These are phyloP conservation scores for Hydropsyche tenuis DNA, from an alignment of 1,140 invertebrate genomes.

Conservation along the genomic window DNA sequence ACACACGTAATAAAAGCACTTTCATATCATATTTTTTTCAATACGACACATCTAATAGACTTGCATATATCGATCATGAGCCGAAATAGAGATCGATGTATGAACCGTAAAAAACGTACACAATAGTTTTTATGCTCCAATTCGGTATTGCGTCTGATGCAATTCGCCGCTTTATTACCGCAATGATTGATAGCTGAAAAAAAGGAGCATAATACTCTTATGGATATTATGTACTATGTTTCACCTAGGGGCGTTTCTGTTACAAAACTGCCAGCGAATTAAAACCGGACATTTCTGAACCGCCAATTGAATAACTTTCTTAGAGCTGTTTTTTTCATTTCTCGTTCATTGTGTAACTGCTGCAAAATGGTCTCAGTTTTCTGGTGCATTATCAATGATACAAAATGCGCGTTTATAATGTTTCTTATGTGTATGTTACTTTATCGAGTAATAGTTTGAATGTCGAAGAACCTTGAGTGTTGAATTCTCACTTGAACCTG, in stretches of 20 bases:
- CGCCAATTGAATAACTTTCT: too few relatives aligned
- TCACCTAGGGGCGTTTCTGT: slow-evolving; percentile 10
- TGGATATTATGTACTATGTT: slow-evolving; percentile 4
- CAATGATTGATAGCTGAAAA: slow-evolving; percentile 26
- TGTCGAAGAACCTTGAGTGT: slow-evolving; percentile 7
- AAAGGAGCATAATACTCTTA: slow-evolving; percentile 8
- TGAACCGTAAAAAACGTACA: not conserved
- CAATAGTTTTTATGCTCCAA: slow-evolving; percentile 23
- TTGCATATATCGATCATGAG: too few relatives aligned
- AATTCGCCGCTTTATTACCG: slow-evolving; percentile 9
- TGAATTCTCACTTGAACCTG: slow-evolving; percentile 19
- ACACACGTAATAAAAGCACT: too few relatives aligned
- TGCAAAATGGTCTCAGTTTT: too few relatives aligned
- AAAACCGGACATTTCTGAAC: slow-evolving; percentile 21
- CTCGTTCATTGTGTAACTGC: too few relatives aligned
- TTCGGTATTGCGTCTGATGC: slow-evolving; percentile 5
- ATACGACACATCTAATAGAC: too few relatives aligned
- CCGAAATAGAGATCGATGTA: too few relatives aligned
- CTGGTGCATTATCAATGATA: too few relatives aligned
- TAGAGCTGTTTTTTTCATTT: too few relatives aligned
- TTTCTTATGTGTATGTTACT: too few relatives aligned
- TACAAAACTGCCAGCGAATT: slow-evolving; percentile 8
- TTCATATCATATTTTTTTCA: too few relatives aligned
- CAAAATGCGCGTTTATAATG: too few relatives aligned
- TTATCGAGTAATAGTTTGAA: not conserved